Evolutionary conservation across 2,797 vertebrate genomes (phyloP), one percentile per base, ranked within the genome.

Genomic region (Phataginus tetradactyla): DNA sequence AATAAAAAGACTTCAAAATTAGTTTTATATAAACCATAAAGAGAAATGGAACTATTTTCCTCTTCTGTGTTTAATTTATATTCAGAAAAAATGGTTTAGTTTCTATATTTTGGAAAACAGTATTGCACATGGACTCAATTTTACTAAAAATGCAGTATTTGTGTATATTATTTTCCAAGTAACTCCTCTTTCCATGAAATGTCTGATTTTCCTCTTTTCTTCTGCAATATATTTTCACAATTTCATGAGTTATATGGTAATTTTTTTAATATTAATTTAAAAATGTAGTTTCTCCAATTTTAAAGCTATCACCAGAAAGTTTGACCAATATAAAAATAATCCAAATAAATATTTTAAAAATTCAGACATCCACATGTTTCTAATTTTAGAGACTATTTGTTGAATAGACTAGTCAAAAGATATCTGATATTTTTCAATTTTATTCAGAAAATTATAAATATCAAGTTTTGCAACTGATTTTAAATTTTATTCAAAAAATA

Each of bases 21-120:
- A 91, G 91, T 94, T 96, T 96, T 91, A 91, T 93, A 84, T 59
- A 97, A 96, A 89, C 91, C 97, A 96, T 95, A 96, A 96, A 95
- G 78, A 95, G 74, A 97, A 98, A 80, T 81, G 59, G 86, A 96
- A 97, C 77, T 91, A 94, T 97, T 97, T 98, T 96, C 83, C 57
- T 97, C 69, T 96, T 97, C 97, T 98, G 97, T 23, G 74, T 96
- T 97, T 96, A 97, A 98, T 97, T 97, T 97, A 81, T 96, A 94
- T 78, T 66, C 63, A 94, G 86, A 97, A 96, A 97, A 90, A 61
- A 96, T 88, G 92, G 86, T 61, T 97, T 86, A 71, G 69, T 95
- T 96, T 96, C 91, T 91, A 91, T 96, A 96, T 94, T 97, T 97
- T 96, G 97, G 96, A 97, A 97, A 98, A 96, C 77, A 96, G 66